Conservation (phyloP, 1,140 invertebrate genomes). For the Druon quercuslanigerum region DNA sequence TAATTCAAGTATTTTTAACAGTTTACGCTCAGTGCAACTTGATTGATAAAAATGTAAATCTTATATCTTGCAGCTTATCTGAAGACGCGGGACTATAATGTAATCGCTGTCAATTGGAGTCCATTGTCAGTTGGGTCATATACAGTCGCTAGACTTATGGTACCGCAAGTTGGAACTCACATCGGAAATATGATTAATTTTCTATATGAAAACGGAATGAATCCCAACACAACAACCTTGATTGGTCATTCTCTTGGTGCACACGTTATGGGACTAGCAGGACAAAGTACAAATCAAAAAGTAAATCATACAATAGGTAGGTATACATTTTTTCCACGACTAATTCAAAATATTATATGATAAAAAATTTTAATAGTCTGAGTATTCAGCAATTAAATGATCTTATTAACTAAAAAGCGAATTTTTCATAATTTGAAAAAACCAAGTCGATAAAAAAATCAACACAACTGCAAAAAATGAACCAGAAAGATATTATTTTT, state of each 20-base stretch:
- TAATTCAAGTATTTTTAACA: no score
- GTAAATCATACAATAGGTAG: constrained; percentile 35
- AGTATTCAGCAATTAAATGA: no score
- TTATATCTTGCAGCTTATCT: constrained; percentile 31
- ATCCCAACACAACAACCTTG: constrained; percentile 1
- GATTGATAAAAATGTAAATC: neutral
- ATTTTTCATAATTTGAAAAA: no score
- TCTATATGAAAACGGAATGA: constrained; percentile 32
- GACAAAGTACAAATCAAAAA: neutral
- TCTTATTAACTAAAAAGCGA: no score
- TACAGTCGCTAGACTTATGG: constrained; percentile 13
- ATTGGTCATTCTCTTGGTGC: constrained; percentile 36
- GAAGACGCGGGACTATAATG: constrained; percentile 29
- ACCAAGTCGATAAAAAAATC: no score
- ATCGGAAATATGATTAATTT: constrained; percentile 29
- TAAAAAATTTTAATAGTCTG: no score
- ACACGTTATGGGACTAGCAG: constrained; percentile 34
- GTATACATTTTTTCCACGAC: neutral
- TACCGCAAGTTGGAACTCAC: neutral
- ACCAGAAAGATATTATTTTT: no score
- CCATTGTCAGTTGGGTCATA: neutral
- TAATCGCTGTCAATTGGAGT: constrained; percentile 35
- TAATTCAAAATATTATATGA: neutral
- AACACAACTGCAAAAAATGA: no score
- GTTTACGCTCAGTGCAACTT: no score